phyloP scores from a whole-genome alignment of 2,113 vertebrate genomes.

The Tragelaphus scriptus region DNA sequence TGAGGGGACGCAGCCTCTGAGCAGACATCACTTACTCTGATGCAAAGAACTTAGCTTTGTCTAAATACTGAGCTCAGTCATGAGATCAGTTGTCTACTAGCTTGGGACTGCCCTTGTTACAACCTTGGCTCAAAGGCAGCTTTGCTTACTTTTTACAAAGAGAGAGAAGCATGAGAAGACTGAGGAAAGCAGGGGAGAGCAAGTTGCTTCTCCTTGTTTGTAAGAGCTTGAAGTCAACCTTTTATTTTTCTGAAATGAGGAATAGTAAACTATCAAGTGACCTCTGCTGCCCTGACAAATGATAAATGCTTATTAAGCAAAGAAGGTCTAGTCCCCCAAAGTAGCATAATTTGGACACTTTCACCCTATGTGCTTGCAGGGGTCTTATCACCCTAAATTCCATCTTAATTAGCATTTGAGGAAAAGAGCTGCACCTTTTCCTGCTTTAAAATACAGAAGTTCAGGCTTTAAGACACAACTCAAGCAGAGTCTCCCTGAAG shows the following conservation, averaged over 20 bases:
- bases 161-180: background rate
- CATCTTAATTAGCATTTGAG: background rate
- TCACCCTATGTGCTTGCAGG: background rate
- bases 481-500: background rate
- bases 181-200: fast-evolving
- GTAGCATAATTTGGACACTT: background rate
- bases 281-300: background rate
- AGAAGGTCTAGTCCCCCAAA: background rate
- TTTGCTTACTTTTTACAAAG: background rate
- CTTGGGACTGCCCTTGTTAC: background rate
- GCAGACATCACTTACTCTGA: background rate
- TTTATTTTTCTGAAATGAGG: background rate
- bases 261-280: background rate
- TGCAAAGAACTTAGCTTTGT: background rate
- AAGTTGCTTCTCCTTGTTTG: background rate
- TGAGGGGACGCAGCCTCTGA: background rate
- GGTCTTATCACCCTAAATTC: background rate
- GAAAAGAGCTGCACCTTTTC: background rate
- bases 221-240: background rate
- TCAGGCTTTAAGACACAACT: background rate
- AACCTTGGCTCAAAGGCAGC: background rate
- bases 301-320: background rate
- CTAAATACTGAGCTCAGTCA: background rate
- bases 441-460: background rate
- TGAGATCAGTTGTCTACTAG: background rate